Percentiles rank a stretch among this genome's conserved stretches.
These are phyloP conservation scores for Leptinotarsa defecta DNA, from an alignment of 1,140 invertebrate species.

Conservation along the genomic window DNA sequence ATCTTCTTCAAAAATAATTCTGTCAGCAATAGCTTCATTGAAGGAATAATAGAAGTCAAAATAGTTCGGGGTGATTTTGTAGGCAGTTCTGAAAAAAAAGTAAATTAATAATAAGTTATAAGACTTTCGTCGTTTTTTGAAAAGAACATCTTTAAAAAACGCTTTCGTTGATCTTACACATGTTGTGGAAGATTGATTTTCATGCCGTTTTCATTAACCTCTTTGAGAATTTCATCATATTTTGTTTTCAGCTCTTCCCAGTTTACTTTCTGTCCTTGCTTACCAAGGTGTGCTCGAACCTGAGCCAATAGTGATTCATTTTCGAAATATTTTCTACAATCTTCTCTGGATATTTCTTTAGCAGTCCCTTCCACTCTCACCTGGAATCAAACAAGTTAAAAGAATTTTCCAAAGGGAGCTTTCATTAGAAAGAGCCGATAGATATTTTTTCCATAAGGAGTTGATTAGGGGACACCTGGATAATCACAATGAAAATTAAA, in stretches of 20 bases:
- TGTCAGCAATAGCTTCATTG: constrained; percentile 52
- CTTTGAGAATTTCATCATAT: constrained; percentile 37
- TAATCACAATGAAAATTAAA: too few species aligned
- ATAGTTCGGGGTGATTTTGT: constrained; percentile 52
- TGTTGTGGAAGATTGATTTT: constrained; percentile 33
- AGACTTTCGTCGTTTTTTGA: constrained; percentile 12
- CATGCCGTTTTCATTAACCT: constrained; percentile 26
- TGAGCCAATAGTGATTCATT: constrained; percentile 25
- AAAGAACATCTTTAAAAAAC: background rate
- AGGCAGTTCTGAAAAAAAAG: constrained; percentile 52
- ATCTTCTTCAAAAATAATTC: constrained; percentile 45
- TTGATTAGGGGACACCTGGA: too few species aligned
- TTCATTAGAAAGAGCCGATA: background rate
- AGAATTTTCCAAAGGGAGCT: background rate
- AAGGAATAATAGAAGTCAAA: constrained; percentile 56
- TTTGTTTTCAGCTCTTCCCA: constrained; percentile 39
- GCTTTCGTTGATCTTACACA: constrained; percentile 28
- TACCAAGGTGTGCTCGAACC: constrained; percentile 37
- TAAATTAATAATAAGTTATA: background rate
- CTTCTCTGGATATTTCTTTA: constrained; percentile 27
- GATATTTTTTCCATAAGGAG: too few species aligned
- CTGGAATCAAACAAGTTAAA: constrained; percentile 20
- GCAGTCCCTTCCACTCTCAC: constrained; percentile 36
- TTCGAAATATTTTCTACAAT: constrained; percentile 32
- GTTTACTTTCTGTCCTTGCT: constrained; percentile 31